Evolutionary conservation across 2,888 invertebrate genomes (phyloP), one percentile per base, ranked within the genome.

Genomic region (Lingula anatina): DNA sequence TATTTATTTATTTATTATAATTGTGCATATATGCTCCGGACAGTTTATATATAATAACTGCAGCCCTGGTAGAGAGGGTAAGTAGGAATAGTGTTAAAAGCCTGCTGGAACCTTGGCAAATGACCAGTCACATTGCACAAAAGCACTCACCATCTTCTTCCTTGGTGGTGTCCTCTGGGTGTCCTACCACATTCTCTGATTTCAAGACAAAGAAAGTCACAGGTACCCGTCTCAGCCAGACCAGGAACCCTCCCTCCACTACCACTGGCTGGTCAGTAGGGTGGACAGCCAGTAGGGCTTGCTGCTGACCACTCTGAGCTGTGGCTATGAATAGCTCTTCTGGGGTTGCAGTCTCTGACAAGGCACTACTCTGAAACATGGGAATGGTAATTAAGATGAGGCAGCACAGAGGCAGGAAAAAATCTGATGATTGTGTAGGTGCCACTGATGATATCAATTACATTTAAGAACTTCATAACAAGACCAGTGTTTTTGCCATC

Each of bases 311-410:
- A 76, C 90, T 89, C 74, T 91, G 91, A 0, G 87, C 89, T 71
- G 89, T 90, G 0, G 92, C 87, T 57, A 96, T 85, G 90, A 94
- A 96, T 0, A 94, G 95, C 62, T 90, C 84, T 66, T 94, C 93
- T 37, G 87, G 68, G n/a, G n/a, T n/a, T n/a, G 59, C 47, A 0
- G 89, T 83, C 62, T 88, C 87, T 61, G 84, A 81, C 47, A 91
- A 81, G 60, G 87, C 85, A 65, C 81, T 78, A 59, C 87, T 84
- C 83, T 87, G 76, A 37, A 67, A 70, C 41, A 57, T 44, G 54
- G 43, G 26, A 40, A n/a, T n/a, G n/a, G n/a, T 38, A 4, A n/a
- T 5, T 4, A 38, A 21, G 5, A 18, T 27, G 38, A 15, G 21
- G 21, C 5, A 7, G 25, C 18, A 43, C 18, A 43, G 12, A n/a